phyloP scores from a whole-genome alignment of 2,888 invertebrate genomes.

The Zygaena filipendulae region DNA sequence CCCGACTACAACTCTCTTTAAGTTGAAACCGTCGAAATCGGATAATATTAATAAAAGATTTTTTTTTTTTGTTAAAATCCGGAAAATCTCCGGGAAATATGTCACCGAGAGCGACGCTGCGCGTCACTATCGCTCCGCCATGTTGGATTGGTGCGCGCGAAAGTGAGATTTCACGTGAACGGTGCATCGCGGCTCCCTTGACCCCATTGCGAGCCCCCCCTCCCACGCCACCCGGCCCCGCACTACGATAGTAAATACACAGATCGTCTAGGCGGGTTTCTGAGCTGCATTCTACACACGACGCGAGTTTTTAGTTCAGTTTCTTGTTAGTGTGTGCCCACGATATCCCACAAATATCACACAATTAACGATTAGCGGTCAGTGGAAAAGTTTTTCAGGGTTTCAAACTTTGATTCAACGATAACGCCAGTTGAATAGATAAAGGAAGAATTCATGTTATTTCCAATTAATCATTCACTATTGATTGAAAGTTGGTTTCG shows the following conservation, averaged over 20 bases:
- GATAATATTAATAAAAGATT: too few species aligned
- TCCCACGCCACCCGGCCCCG: slow-evolving; percentile 25
- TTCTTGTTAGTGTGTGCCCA: slow-evolving; percentile 8
- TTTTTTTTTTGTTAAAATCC: too few species aligned
- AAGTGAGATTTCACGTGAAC: slow-evolving; percentile 67
- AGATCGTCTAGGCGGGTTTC: slow-evolving; percentile 38
- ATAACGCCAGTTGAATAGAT: too few species aligned
- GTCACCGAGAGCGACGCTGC: slow-evolving; percentile 47
- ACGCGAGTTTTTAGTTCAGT: too few species aligned
- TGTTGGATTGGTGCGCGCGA: slow-evolving; percentile 62
- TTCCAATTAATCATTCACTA: too few species aligned
- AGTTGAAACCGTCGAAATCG: too few species aligned
- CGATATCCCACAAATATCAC: too few species aligned
- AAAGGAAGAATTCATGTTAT: too few species aligned
- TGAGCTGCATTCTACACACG: slow-evolving; percentile 24
- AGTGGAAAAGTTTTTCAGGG: slow-evolving; percentile 33
- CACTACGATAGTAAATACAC: slow-evolving; percentile 51
- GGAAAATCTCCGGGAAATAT: slow-evolving; percentile 28
- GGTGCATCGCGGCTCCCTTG: slow-evolving; percentile 66
- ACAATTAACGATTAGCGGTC: slow-evolving; percentile 12
- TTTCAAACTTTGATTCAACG: too few species aligned
- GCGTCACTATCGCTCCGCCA: slow-evolving; percentile 48
- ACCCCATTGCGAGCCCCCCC: slow-evolving; percentile 44
- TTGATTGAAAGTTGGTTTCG: too few species aligned
- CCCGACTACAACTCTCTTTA: too few species aligned